These are phyloP conservation scores for Cepphus grylle DNA, from an alignment of 2,113 vertebrate species.

Conservation along the genomic window DNA sequence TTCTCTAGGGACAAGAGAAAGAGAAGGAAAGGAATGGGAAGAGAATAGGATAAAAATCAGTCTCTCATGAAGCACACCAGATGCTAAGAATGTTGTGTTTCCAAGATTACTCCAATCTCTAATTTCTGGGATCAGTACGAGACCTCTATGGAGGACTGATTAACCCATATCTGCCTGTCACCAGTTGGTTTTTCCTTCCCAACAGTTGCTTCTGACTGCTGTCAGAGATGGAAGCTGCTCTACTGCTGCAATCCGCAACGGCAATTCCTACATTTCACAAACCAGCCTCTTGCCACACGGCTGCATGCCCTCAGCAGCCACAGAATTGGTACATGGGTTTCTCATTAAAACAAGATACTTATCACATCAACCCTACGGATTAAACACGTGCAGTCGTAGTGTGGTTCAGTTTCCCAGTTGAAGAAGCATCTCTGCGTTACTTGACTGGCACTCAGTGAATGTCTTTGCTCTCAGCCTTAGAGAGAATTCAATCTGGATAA, in stretches of 20 bases:
- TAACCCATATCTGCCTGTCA: background rate
- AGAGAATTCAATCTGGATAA: background rate
- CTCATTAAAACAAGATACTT: background rate
- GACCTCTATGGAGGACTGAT: background rate
- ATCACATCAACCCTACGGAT: background rate
- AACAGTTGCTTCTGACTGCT: background rate
- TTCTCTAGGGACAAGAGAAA: background rate
- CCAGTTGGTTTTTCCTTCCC: background rate
- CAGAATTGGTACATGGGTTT: background rate
- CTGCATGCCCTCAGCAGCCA: background rate
- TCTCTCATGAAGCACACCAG: background rate
- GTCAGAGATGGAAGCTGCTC: background rate
- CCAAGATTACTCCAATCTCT: background rate
- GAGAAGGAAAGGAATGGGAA: background rate
- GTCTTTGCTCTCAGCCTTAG: background rate
- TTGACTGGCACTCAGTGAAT: background rate
- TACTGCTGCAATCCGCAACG: background rate
- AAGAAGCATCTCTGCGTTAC: background rate
- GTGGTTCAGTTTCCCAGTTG: background rate
- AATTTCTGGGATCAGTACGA: background rate
- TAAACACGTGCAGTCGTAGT: rapidly evolving
- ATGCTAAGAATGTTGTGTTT: background rate
- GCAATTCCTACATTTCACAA: background rate
- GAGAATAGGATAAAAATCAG: background rate
- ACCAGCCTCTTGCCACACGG: background rate